Evolutionary conservation across 64 coral and sea anemone genomes (phyloP).

Genomic region (Porites australiensis): DNA sequence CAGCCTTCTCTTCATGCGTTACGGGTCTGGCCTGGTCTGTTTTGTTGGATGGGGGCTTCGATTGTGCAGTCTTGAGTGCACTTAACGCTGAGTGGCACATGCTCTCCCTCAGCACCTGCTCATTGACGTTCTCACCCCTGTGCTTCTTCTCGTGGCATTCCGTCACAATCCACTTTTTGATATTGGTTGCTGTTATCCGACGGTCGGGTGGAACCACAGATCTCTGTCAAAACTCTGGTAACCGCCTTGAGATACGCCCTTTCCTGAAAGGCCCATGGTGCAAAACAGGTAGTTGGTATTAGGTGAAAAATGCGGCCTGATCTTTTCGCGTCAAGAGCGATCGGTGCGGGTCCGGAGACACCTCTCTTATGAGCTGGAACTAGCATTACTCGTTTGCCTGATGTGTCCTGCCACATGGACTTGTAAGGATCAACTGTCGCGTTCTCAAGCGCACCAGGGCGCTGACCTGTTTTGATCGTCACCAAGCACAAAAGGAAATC

Average conservation of each 20-base stretch:
- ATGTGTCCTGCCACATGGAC: neutral
- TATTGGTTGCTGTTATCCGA: neutral
- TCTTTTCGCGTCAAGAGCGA: neutral
- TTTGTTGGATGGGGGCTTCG: no score
- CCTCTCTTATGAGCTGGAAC: neutral
- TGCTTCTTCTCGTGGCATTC: neutral
- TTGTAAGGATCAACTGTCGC: neutral
- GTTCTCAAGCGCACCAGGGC: neutral
- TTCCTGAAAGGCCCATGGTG: no score
- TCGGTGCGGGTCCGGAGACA: neutral
- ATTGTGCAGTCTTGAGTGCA: no score
- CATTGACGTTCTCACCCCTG: neutral
- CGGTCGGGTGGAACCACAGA: neutral
- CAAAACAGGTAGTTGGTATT: no score
- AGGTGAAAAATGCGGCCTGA: neutral
- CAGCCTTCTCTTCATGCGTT: no score
- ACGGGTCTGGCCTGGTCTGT: no score
- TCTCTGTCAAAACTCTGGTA: neutral
- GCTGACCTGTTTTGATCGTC: neutral
- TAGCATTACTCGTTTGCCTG: neutral
- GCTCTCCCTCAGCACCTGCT: neutral
- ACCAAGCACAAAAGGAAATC: neutral
- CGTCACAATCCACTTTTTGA: neutral
- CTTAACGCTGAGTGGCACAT: conserved; percentile 1
- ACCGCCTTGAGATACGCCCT: no score